Percentiles rank a stretch among this genome's conserved stretches.
Conservation (phyloP, 1,140 invertebrate species). For the Prorops nasuta region DNA sequence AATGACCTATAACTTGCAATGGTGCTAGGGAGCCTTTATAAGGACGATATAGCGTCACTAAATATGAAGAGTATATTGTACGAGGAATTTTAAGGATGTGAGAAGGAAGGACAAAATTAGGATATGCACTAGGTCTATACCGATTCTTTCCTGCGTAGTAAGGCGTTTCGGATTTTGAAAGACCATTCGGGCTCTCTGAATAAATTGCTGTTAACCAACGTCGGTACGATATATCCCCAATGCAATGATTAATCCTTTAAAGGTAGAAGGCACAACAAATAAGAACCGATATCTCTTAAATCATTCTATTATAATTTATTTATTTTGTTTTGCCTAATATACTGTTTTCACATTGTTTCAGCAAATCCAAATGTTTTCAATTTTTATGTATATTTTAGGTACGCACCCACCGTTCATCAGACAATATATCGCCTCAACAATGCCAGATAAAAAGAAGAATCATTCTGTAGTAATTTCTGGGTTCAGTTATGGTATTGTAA, state of each 20-base stretch:
- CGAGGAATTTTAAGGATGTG: constrained; percentile 75
- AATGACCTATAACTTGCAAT: constrained; percentile 96
- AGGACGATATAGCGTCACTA: constrained; percentile 72
- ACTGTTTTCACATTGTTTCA: too few species aligned
- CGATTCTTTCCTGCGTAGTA: constrained; percentile 96
- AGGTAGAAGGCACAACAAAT: too few species aligned
- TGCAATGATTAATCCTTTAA: constrained; percentile 71
- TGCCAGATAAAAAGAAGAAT: constrained; percentile 64
- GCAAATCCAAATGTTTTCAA: constrained; percentile 96
- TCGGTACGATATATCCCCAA: constrained; percentile 75
- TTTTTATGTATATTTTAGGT: constrained; percentile 95
- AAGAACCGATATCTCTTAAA: too few species aligned
- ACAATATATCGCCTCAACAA: constrained; percentile 69
- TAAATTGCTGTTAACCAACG: constrained; percentile 82
- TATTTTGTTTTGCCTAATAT: too few species aligned
- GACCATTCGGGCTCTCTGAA: constrained; percentile 87
- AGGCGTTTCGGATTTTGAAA: constrained; percentile 95
- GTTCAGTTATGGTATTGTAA: constrained; percentile 68
- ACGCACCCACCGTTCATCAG: constrained; percentile 93
- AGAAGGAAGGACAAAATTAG: constrained; percentile 69
- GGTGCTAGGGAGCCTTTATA: constrained; percentile 89
- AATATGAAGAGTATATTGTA: constrained; percentile 76
- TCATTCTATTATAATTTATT: too few species aligned
- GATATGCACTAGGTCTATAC: constrained; percentile 75
- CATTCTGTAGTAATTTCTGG: constrained; percentile 66